Percentiles rank a stretch among this genome's conserved stretches.
Evolutionary conservation across 2,113 vertebrate genomes (phyloP).

Genomic region (Hippocampus comes): DNA sequence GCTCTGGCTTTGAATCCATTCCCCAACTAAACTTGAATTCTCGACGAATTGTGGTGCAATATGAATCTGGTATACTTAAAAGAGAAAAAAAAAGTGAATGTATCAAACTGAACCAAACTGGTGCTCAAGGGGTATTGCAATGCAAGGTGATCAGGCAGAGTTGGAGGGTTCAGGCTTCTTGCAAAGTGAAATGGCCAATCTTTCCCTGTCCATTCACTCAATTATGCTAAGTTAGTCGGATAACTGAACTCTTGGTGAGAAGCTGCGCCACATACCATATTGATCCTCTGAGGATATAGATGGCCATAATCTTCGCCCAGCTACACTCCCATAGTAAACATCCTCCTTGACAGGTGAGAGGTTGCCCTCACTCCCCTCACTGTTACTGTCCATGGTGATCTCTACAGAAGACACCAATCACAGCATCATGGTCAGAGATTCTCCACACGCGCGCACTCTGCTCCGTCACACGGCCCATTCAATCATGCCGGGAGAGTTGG

Average conservation of each 20-base stretch:
- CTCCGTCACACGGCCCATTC: constrained; percentile 58
- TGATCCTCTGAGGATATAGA: constrained; percentile 80
- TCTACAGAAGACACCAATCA: constrained; percentile 85
- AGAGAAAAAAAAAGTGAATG: not conserved
- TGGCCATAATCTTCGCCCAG: constrained; percentile 80
- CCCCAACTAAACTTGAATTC: not conserved
- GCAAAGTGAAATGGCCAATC: constrained; percentile 48
- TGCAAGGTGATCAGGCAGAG: constrained; percentile 32
- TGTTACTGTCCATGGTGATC: constrained; percentile 92
- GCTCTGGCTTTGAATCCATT: not conserved
- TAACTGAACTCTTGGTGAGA: constrained; percentile 55
- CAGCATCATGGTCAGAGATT: constrained; percentile 70
- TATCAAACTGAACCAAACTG: not conserved
- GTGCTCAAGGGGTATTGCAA: constrained; percentile 17
- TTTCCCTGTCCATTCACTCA: constrained; percentile 55
- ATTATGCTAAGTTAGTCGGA: constrained; percentile 43
- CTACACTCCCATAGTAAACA: constrained; percentile 86
- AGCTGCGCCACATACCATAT: constrained; percentile 80
- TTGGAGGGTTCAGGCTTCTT: constrained; percentile 43
- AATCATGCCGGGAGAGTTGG: constrained; percentile 62
- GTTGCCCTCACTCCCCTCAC: constrained; percentile 90
- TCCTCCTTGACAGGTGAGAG: constrained; percentile 84
- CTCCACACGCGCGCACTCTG: constrained; percentile 48
- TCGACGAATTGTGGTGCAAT: constrained; percentile 12
- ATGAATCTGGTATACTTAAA: constrained; percentile 7